Percentiles rank a stretch among this genome's conserved stretches.
phyloP scores from a whole-genome alignment of 2,888 invertebrate genomes.

The Ormyrus nitidulus region DNA sequence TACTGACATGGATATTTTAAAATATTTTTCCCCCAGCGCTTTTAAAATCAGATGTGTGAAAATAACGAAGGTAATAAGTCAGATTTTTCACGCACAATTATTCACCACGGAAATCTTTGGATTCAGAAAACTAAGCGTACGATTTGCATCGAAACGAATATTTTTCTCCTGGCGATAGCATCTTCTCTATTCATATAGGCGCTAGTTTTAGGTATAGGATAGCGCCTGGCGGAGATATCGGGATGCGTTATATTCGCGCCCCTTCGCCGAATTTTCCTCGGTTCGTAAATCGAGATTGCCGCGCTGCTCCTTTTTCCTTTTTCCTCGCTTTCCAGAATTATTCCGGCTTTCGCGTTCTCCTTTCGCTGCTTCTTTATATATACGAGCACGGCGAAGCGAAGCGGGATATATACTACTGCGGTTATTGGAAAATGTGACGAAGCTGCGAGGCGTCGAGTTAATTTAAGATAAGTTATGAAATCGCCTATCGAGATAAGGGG shows the following conservation, averaged over 20 bases:
- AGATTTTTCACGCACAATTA: no score
- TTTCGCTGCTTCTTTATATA: not conserved
- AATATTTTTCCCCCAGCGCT: no score
- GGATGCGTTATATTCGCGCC: conserved; percentile 12
- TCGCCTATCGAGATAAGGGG: conserved; percentile 26
- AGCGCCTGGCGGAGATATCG: conserved; percentile 1
- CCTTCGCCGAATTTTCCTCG: conserved; percentile 51
- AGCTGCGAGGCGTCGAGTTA: conserved; percentile 39
- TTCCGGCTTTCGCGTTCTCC: conserved; percentile 1
- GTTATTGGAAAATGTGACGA: conserved; percentile 51
- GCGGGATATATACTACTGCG: conserved; percentile 23
- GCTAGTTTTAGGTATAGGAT: no score
- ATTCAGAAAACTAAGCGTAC: not conserved
- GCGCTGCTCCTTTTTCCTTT: conserved; percentile 20
- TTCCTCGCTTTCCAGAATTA: conserved; percentile 33
- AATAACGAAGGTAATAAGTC: no score
- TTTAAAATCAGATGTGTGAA: no score
- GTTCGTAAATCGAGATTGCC: conserved; percentile 55
- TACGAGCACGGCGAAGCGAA: not conserved
- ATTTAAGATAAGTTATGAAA: conserved; percentile 53
- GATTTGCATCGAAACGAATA: not conserved
- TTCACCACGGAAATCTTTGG: no score
- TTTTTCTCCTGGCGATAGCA: no score
- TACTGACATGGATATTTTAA: no score
- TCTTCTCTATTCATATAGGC: no score